Percentiles rank a stretch among this genome's conserved stretches.
These are phyloP conservation scores for Hyposmocoma kahamanoa DNA, from an alignment of 1,140 invertebrate genomes.

Conservation along the genomic window DNA sequence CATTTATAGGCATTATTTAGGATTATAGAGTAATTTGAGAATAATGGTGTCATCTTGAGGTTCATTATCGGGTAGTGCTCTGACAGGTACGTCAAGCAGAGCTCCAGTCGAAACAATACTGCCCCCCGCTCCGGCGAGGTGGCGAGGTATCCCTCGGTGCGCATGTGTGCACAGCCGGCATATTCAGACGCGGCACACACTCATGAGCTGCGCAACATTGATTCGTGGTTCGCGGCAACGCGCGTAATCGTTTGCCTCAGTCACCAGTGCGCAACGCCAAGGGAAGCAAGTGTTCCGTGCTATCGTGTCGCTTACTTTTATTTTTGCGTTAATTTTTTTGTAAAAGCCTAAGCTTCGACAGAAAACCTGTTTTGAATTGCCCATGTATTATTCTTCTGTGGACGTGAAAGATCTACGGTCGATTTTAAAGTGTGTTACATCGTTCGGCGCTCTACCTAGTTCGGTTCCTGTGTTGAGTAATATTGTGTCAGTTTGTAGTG, in stretches of 20 bases:
- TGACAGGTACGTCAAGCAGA: slow-evolving; percentile 22
- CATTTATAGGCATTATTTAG: no score
- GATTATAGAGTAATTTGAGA: no score
- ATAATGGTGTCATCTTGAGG: no score
- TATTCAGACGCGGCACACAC: slow-evolving; percentile 33
- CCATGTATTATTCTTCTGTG: slow-evolving; percentile 27
- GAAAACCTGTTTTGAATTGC: slow-evolving; percentile 44
- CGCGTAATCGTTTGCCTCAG: slow-evolving; percentile 48
- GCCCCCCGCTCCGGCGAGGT: slow-evolving; percentile 25
- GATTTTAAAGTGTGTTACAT: slow-evolving; percentile 27
- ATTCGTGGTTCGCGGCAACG: slow-evolving; percentile 44
- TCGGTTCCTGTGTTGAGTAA: slow-evolving; percentile 59
- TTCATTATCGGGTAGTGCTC: slow-evolving; percentile 20
- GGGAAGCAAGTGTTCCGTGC: slow-evolving; percentile 50
- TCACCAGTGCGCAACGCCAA: slow-evolving; percentile 66
- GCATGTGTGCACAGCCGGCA: slow-evolving; percentile 34
- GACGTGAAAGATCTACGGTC: slow-evolving; percentile 21
- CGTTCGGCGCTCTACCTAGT: slow-evolving; percentile 35
- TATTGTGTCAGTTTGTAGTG: slow-evolving; percentile 64
- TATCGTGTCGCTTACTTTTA: slow-evolving; percentile 35
- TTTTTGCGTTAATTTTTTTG: slow-evolving; percentile 58
- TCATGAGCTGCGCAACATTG: slow-evolving; percentile 47
- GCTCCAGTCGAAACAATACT: slow-evolving; percentile 29
- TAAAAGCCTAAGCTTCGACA: slow-evolving; percentile 36
- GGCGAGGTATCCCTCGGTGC: slow-evolving; percentile 15